Evolutionary conservation across 2,888 invertebrate genomes (phyloP), one percentile per base, ranked within the genome.

Genomic region (Cosmia trapezina): DNA sequence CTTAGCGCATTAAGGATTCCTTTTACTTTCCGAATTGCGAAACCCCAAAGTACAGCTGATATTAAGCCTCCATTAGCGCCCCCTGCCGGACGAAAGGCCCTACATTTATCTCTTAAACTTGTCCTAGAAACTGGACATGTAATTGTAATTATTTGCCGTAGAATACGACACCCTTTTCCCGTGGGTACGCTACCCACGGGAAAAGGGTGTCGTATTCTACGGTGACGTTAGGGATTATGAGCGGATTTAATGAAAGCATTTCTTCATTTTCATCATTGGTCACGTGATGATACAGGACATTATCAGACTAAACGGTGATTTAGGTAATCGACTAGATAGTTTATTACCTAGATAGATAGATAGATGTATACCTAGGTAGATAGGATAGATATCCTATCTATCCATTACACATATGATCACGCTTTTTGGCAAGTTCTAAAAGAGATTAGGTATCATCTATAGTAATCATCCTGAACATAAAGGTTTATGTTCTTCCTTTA

Each of bases 1-100:
- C 83, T 84, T 76, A 84, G 71, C 80, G 72, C 70, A 84, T 84
- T 84, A 84, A 49, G 83, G 70, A 84, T 84, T 83, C 84, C 75
- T 81, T 84, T 84, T 84, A 81, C 75, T 76, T 78, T 77, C 51
- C 56, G 79, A 77, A 83, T 76, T 76, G 70, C 78, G 76, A 81
- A 83, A 78, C 72, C 80, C 65, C 61, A 75, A 73, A 78, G 72
- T 71, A 76, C 37, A 65, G 73, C 73, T 71, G 70, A 78, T 78
- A 78, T 78, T 81, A 81, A 81, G 76, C 70, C 60, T 76, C 81
- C 82, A 83, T 83, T 83, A 83, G 77, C 77, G 76, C 74, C 70
- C 64, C 59, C n/a, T 71, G 57, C 54, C 64, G 70, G 70, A 65
- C 70, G 59, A 11, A 70, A 57, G 22, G 17, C 22, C 74, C 60